Base-by-base conservation (phyloP, 2,113 vertebrate species). In the Seriola dumerili region DNA sequence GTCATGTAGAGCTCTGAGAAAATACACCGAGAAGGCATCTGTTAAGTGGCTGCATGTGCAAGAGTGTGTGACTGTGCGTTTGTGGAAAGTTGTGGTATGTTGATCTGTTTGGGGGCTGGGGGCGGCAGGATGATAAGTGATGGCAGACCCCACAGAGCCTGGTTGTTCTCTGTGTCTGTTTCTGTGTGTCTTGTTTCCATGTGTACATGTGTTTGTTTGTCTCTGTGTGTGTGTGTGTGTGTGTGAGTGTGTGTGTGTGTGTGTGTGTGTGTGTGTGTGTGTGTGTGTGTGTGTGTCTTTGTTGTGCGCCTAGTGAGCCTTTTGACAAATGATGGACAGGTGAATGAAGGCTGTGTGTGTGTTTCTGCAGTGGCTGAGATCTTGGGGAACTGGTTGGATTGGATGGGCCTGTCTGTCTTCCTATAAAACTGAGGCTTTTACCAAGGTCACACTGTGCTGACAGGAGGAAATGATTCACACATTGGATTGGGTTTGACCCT, bases 321-420 rank as follows among this genome's bases (percentile, higher is more conserved):
- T 72, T 67, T 59, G 75, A 67, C 78, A 78, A 48, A 58, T 85
- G 84, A 86, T 21, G 48, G 80, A 59, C 84, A 85, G 78, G 78
- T 82, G 81, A 85, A 82, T 69, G 58, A 59, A 86, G 82, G 52
- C 42, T 42, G 7, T 50, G 62, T 58, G 17, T 78, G 70, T 57
- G 74, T 80, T 46, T 78, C 36, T 61, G 44, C 62, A 76, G 73
- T 61, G 25, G 36, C 32, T 65, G 55, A 38, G 67, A 82, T 74
- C 32, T 75, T 23, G 73, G 58, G 25, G 32, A 91, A 91, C 88
- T 65, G 78, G 85, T 84, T 81, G 36, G 76, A 59, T 83, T 32
- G 40, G 77, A 75, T 6, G 9, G 8, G 52, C 16, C 42, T 74
- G 69, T 81, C 68, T 72, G 68, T 83, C 75, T 86, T 59, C 52